phyloP scores from a whole-genome alignment of 2,888 invertebrate genomes.

The Cantharis rustica region DNA sequence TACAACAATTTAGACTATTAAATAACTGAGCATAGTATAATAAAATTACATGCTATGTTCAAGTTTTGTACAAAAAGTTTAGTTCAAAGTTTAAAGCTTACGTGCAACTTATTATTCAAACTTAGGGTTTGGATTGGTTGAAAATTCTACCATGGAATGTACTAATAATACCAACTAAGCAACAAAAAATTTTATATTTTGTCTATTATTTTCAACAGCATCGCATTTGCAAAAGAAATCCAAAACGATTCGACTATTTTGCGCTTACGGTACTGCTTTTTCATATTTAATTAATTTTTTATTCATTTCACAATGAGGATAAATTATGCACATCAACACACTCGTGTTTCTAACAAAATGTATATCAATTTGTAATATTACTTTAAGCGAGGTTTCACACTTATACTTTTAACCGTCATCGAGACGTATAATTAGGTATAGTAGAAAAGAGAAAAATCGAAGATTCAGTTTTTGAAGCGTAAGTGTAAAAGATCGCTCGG shows the following conservation, averaged over 20 bases:
- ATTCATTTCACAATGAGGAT: background rate
- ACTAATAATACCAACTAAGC: background rate
- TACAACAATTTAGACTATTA: conserved; percentile 13
- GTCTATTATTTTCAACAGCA: background rate
- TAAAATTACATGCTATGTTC: background rate
- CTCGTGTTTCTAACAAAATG: background rate
- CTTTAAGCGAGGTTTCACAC: background rate
- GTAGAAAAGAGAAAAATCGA: background rate
- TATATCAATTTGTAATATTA: background rate
- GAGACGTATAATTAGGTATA: background rate
- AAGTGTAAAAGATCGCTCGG: background rate
- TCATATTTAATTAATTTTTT: background rate
- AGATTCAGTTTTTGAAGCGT: background rate
- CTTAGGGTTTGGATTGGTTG: background rate
- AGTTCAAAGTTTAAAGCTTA: background rate
- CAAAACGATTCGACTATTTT: background rate
- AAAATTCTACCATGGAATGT: background rate
- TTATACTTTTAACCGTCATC: background rate
- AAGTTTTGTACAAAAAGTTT: background rate
- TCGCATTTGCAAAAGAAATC: background rate
- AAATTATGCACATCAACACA: background rate
- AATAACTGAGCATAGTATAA: conserved; percentile 7
- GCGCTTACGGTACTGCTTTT: background rate
- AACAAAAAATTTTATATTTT: background rate
- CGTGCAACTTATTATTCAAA: background rate